phyloP scores from a whole-genome alignment of 2,888 invertebrate species.

The Branchipolynoe longqiensis region DNA sequence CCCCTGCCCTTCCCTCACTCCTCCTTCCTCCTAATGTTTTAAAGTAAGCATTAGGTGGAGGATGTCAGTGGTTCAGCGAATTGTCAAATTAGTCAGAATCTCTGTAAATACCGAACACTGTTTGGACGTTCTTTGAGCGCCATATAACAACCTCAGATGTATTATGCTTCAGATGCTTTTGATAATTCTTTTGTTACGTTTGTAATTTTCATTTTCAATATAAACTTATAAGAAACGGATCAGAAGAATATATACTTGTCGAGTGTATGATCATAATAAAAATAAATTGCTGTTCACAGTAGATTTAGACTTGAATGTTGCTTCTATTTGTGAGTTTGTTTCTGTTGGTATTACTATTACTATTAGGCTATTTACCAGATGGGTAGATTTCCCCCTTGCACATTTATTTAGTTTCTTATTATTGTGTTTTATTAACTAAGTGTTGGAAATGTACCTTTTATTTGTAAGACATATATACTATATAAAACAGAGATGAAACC shows the following conservation, averaged over 20 bases:
- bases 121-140: not conserved
- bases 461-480: too few species aligned
- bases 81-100: not conserved
- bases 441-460: too few species aligned
- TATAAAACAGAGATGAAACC: too few species aligned
- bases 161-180: slow-evolving; percentile 42
- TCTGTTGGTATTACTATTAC: too few species aligned
- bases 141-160: not conserved
- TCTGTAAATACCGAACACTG: not conserved
- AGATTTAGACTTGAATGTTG: not conserved
- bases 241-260: not conserved
- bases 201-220: not conserved
- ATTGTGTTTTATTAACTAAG: too few species aligned
- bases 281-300: slow-evolving; percentile 38
- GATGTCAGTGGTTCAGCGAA: not conserved
- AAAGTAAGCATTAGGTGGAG: not conserved
- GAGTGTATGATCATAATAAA: slow-evolving; percentile 6
- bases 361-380: too few species aligned
- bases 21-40: too few species aligned
- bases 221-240: not conserved
- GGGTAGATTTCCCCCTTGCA: too few species aligned
- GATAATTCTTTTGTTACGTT: not conserved
- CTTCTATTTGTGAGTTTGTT: too few species aligned
- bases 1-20: too few species aligned
- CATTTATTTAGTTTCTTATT: too few species aligned